A percentile compares a stretch with the other conserved stretches of the same genome.
Conservation (phyloP, 2,113 vertebrate species). For the Sebastes schlegelii region DNA sequence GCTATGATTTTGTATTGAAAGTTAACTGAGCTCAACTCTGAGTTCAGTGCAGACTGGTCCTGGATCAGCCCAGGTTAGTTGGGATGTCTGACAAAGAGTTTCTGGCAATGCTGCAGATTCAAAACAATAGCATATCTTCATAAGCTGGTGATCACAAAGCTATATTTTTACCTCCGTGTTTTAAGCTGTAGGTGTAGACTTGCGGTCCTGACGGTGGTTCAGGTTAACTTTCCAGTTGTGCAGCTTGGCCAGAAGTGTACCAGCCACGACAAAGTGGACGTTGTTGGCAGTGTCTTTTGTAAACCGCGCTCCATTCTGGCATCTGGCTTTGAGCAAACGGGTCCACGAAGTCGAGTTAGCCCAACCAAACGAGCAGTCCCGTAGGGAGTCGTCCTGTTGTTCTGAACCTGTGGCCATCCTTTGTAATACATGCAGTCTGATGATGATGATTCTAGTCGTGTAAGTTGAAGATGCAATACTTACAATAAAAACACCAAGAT, state of each 20-base stretch:
- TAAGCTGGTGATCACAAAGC: slow-evolving; percentile 57
- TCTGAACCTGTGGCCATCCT: slow-evolving; percentile 80
- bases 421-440: slow-evolving; percentile 83
- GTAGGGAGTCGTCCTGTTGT: slow-evolving; percentile 63
- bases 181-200: slow-evolving; percentile 27
- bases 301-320: slow-evolving; percentile 39
- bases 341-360: slow-evolving; percentile 41
- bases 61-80: slow-evolving; percentile 34
- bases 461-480: slow-evolving; percentile 84
- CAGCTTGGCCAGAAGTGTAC: slow-evolving; percentile 40
- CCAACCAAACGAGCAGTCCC: slow-evolving; percentile 55
- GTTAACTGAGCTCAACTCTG: neutral
- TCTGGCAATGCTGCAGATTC: slow-evolving; percentile 54
- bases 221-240: slow-evolving; percentile 41
- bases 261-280: slow-evolving; percentile 20
- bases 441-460: slow-evolving; percentile 77
- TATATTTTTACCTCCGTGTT: slow-evolving; percentile 61
- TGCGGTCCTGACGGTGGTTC: slow-evolving; percentile 23
- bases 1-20: neutral
- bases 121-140: slow-evolving; percentile 58
- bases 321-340: slow-evolving; percentile 40
- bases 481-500: slow-evolving; percentile 84
- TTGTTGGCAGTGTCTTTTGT: slow-evolving; percentile 29
- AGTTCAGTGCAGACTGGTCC: slow-evolving; percentile 37
- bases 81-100: slow-evolving; percentile 29